Conservation (phyloP, 2,888 invertebrate species). For the Sphaerophoria rueppellii region DNA sequence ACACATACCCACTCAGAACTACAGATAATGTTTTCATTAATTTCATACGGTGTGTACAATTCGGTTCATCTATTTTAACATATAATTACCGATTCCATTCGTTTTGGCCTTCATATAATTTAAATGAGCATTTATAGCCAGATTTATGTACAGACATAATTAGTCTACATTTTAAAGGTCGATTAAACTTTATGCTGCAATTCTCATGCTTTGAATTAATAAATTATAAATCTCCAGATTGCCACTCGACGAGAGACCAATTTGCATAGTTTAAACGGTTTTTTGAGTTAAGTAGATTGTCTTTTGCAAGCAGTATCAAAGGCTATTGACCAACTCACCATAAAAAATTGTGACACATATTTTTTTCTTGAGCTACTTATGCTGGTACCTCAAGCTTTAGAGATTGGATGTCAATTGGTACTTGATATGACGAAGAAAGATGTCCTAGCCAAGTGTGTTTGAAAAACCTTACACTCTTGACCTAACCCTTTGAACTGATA, state of each 20-base stretch:
- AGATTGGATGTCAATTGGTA: conserved; percentile 13
- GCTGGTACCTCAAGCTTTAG: conserved; percentile 1
- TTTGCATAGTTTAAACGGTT: conserved; percentile 40
- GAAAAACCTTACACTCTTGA: background rate
- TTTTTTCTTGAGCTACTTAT: background rate
- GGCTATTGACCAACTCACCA: conserved; percentile 38
- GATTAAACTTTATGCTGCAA: conserved; percentile 58
- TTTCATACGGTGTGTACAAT: background rate
- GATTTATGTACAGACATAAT: conserved; percentile 28
- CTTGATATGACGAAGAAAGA: conserved; percentile 36
- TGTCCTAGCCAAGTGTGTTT: background rate
- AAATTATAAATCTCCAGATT: conserved; percentile 6
- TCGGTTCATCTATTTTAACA: background rate
- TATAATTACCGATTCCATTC: conserved; percentile 27
- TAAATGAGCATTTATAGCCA: conserved; percentile 7
- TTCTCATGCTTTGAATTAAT: conserved; percentile 28
- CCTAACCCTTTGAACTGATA: conserved; percentile 44
- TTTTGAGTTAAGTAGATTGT: background rate
- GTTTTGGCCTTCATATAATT: conserved; percentile 47
- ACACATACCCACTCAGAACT: conserved; percentile 42
- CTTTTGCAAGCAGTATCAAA: conserved; percentile 5
- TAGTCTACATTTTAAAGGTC: conserved; percentile 37
- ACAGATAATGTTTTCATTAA: conserved; percentile 8
- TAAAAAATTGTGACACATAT: conserved; percentile 32
- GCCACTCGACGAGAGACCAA: background rate